A percentile compares a stretch with the other conserved stretches of the same genome.
Conservation (phyloP, 2,888 invertebrate species). For the Dolichomitus sp. region DNA sequence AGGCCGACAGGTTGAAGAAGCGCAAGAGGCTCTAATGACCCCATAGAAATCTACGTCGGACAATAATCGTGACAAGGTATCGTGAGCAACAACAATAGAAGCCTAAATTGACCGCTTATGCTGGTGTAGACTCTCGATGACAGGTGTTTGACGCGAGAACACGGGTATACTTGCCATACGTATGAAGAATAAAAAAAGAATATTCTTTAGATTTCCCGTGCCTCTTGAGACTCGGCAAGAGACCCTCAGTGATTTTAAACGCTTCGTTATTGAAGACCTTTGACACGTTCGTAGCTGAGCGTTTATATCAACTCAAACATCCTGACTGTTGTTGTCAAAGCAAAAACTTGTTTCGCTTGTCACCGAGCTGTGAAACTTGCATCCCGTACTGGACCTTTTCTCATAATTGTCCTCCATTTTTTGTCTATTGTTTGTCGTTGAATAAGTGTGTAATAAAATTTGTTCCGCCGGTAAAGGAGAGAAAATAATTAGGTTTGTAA, state of each 20-base stretch:
- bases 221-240: neutral
- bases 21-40: constrained; percentile 62
- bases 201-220: constrained; percentile 10
- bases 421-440: neutral
- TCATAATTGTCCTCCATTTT: neutral
- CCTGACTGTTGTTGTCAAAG: constrained; percentile 32
- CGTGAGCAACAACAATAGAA: constrained; percentile 76
- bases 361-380: constrained; percentile 1
- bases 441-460: neutral
- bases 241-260: constrained; percentile 36
- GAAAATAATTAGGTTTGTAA: neutral
- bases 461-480: neutral
- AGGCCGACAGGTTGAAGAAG: constrained; percentile 38
- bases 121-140: constrained; percentile 40
- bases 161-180: constrained; percentile 9
- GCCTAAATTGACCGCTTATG: constrained; percentile 76
- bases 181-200: constrained; percentile 15
- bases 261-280: constrained; percentile 64
- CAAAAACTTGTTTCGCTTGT: constrained; percentile 17
- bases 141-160: constrained; percentile 46
- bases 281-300: constrained; percentile 40
- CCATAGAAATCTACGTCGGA: constrained; percentile 59
- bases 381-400: neutral
- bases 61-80: constrained; percentile 74
- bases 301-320: constrained; percentile 11